Conservation (phyloP, 2,797 vertebrate species). For the Valencia hispanica region DNA sequence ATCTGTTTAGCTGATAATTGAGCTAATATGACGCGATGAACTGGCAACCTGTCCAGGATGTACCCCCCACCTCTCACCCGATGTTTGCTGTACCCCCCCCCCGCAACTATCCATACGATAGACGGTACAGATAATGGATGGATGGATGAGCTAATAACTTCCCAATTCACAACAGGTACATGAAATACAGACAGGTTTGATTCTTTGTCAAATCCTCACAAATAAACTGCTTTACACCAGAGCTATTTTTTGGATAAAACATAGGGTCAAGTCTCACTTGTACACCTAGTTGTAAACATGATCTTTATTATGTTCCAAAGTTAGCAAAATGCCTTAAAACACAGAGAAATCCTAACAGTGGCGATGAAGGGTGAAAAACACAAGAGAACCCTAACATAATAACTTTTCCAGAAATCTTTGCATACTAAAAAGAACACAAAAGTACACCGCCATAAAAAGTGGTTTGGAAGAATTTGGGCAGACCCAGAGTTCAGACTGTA, state of each 20-base stretch:
- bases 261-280: not conserved
- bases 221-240: too few relatives aligned
- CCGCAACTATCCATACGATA: too few relatives aligned
- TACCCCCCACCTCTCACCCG: too few relatives aligned
- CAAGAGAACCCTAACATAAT: not conserved
- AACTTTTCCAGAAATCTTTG: not conserved
- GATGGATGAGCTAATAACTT: not conserved
- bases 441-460: not conserved
- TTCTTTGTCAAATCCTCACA: not conserved
- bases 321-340: not conserved
- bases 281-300: not conserved
- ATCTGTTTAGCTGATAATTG: not conserved
- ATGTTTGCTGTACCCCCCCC: too few relatives aligned
- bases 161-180: not conserved
- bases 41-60: too few relatives aligned
- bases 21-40: too few relatives aligned
- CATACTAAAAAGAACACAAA: not conserved
- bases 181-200: not conserved
- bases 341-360: not conserved
- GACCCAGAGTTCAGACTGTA: not conserved
- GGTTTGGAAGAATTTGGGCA: not conserved
- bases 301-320: not conserved
- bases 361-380: not conserved
- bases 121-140: too few relatives aligned
- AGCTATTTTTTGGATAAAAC: not conserved